These are phyloP conservation scores for Cynoglossus semilaevis DNA, from an alignment of 2,113 vertebrate species.

Conservation along the genomic window DNA sequence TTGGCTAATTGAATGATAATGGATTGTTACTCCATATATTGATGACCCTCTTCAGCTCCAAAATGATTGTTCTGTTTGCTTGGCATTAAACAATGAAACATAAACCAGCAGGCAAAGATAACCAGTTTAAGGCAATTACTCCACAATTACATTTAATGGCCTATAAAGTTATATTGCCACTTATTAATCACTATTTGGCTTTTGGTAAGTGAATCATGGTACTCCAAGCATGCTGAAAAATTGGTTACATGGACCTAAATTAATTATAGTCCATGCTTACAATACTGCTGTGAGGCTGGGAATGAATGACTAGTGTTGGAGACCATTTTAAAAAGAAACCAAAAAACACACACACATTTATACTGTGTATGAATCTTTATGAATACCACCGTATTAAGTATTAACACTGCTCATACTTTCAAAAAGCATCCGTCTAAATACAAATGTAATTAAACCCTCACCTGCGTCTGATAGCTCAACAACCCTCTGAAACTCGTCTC, in stretches of 20 bases:
- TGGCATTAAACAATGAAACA: not conserved
- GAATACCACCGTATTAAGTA: no score
- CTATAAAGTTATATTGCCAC: slow-evolving; percentile 8
- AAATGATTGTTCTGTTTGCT: not conserved
- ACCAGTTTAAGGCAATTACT: not conserved
- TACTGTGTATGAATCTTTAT: no score
- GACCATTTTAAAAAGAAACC: no score
- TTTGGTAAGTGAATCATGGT: not conserved
- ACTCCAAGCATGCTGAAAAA: not conserved
- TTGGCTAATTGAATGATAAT: not conserved
- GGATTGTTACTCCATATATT: not conserved
- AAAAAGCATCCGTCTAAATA: no score
- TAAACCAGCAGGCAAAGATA: not conserved
- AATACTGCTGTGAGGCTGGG: not conserved
- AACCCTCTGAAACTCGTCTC: no score
- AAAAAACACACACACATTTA: no score
- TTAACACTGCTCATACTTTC: no score
- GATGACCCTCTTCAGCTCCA: slow-evolving; percentile 5
- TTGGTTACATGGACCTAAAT: not conserved
- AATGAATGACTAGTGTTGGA: no score
- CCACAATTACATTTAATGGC: not conserved
- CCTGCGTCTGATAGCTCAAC: no score
- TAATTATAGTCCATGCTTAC: not conserved
- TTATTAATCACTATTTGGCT: not conserved
- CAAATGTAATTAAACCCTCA: no score